Evolutionary conservation across 2,113 vertebrate species (phyloP).

Genomic region (Pterocles orientalis): DNA sequence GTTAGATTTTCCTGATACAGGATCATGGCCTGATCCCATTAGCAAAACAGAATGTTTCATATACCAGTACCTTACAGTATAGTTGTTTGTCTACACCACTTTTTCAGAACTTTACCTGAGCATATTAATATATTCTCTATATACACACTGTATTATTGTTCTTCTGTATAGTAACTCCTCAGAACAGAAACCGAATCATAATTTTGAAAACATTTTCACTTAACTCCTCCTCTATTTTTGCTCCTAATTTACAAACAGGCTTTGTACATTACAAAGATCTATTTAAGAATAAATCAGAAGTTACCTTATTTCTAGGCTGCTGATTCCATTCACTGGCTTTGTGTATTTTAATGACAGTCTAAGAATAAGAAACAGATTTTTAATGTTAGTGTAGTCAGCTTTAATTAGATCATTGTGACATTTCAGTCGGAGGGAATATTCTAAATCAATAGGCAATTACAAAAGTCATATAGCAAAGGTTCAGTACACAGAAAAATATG

Average conservation of each 20-base stretch:
- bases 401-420: constrained; percentile 51
- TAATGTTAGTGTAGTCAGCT: constrained; percentile 43
- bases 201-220: neutral
- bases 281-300: constrained; percentile 17
- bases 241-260: neutral
- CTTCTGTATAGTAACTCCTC: neutral
- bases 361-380: constrained; percentile 49
- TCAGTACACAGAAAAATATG: constrained; percentile 20
- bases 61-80: neutral
- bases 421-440: constrained; percentile 28
- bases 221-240: neutral
- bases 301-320: constrained; percentile 72
- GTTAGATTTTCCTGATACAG: neutral
- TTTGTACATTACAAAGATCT: neutral
- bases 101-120: neutral
- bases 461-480: constrained; percentile 44
- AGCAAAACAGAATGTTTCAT: neutral
- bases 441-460: constrained; percentile 48
- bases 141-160: neutral
- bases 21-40: neutral
- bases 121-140: neutral
- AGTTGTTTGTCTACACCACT: neutral
- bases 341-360: constrained; percentile 74
- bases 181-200: neutral
- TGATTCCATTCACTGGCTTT: constrained; percentile 31